Percentiles rank a stretch among this genome's conserved stretches.
Evolutionary conservation across 2,888 invertebrate genomes (phyloP).

Genomic region (Apodemia zela): DNA sequence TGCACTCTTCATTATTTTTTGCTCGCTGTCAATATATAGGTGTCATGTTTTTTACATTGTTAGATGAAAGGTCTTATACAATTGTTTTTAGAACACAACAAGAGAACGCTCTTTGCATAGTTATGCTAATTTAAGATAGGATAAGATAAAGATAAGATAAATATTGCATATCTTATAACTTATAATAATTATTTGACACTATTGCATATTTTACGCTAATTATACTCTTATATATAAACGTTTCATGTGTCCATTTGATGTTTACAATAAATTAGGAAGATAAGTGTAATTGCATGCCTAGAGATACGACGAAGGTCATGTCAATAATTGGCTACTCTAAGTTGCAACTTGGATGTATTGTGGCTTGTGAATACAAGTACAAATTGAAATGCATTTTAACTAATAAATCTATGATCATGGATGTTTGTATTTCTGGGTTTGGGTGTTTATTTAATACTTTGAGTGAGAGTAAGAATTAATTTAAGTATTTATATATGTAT

Average conservation of each 20-base stretch:
- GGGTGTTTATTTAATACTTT: too few species aligned
- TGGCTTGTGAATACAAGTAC: background rate
- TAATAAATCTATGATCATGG: too few species aligned
- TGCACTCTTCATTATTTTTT: too few species aligned
- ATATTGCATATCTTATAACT: background rate
- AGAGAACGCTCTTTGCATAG: too few species aligned
- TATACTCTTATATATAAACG: background rate
- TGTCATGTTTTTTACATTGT: too few species aligned
- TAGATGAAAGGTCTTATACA: too few species aligned
- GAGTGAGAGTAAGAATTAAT: too few species aligned
- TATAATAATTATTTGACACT: background rate
- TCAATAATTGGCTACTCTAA: background rate
- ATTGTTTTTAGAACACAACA: too few species aligned
- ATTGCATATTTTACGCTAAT: slow-evolving; percentile 2
- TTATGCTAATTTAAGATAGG: background rate
- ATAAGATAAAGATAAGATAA: background rate
- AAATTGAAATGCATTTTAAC: background rate
- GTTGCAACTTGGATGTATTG: background rate
- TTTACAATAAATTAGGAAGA: slow-evolving; percentile 12
- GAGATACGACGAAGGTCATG: slow-evolving; percentile 4
- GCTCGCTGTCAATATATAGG: too few species aligned
- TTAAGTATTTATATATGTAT: too few species aligned
- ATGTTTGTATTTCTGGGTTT: too few species aligned
- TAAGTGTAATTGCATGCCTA: slow-evolving; percentile 9
- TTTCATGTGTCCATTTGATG: slow-evolving; percentile 4